These are phyloP conservation scores for Ailuropoda melanoleuca DNA, from an alignment of 2,113 vertebrate genomes.

Conservation along the genomic window DNA sequence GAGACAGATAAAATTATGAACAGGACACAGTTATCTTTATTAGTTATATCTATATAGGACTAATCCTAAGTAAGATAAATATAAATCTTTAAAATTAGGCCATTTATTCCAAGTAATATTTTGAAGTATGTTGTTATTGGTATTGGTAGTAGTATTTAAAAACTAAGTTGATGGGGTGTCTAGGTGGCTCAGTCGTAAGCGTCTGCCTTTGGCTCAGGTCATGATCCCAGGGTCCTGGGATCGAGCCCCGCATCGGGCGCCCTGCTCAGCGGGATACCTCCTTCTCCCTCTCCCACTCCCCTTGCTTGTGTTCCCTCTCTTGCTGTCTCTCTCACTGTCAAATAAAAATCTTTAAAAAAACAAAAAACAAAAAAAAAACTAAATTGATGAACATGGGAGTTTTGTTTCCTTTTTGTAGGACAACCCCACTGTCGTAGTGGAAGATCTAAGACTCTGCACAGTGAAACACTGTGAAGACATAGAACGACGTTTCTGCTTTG, in stretches of 20 bases:
- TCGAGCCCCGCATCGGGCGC: no score
- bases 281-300: no score
- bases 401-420: slow-evolving; percentile 85
- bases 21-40: not conserved
- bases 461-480: slow-evolving; percentile 98
- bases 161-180: not conserved
- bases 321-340: no score
- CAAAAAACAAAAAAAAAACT: not conserved
- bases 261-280: no score
- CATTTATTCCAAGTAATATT: not conserved
- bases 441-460: slow-evolving; percentile 95
- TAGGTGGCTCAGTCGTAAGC: no score
- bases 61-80: not conserved
- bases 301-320: no score
- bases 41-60: not conserved
- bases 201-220: no score
- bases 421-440: slow-evolving; percentile 97
- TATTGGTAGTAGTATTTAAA: not conserved
- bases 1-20: slow-evolving; percentile 10
- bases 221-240: no score
- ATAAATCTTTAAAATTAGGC: slow-evolving; percentile 11
- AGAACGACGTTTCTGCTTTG: slow-evolving; percentile 97
- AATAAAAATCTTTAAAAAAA: no score
- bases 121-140: not conserved
- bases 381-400: not conserved